Evolutionary conservation across 2,797 vertebrate species (phyloP), one percentile per base, ranked within the genome.

Genomic region (Cercopithecus mitis): DNA sequence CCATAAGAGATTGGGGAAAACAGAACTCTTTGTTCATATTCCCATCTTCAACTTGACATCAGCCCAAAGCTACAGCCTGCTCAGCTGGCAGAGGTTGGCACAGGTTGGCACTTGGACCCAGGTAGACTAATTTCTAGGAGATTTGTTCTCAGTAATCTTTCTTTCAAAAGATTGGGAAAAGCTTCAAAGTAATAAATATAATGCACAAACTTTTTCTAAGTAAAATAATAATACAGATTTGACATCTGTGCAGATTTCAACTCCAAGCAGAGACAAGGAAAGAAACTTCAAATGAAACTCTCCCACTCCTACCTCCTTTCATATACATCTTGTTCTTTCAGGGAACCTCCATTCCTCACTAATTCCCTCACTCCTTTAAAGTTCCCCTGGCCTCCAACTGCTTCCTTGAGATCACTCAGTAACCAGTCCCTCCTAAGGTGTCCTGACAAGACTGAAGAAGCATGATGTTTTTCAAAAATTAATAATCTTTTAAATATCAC

Each of bases 121-220:
- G 93, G 98, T 96, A 98, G 95, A 98, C 97, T 98, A 98, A 97
- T 19, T 36, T 98, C 55, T 96, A 97, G 81, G 82, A 98, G 92
- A 97, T 98, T 98, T 98, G 97, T 97, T 98, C 95, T 94, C 77
- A 95, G 97, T 95, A 97, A 98, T 97, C 96, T 97, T 75, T 70
- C 89, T 94, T 98, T 97, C 97, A 98, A 97, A 98, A 77, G 58
- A 15, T 85, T 98, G 97, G 97, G 70, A 95, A 98, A 98, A 93
- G 22, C 97, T 98, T 98, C 98, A 98, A 98, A 98, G 92, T 95
- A 25, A 3, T 76, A 97, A 95, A 82, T 94, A 96, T 77, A 95
- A 98, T 97, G 97, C 92, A 97, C 88, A 90, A 97, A 76, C 57
- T 90, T 98, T 95, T 97, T 39, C 83, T 75, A 92, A 97, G 98